A percentile compares a stretch with the other conserved stretches of the same genome.
Evolutionary conservation across 2,888 invertebrate genomes (phyloP).

Genomic region (Conops quadrifasciatus): DNA sequence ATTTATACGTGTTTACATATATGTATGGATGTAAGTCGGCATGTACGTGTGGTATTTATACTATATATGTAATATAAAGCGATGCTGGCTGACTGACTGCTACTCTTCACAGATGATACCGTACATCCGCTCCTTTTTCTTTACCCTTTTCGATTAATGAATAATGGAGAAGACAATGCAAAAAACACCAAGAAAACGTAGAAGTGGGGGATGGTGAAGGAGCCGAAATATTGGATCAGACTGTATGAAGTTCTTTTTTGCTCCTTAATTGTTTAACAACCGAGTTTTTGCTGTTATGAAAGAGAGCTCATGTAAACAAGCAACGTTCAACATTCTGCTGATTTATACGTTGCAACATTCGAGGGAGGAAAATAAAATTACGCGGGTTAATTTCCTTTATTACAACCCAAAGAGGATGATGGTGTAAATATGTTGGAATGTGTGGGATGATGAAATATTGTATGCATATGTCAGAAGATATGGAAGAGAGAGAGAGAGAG

Average conservation of each 20-base stretch:
- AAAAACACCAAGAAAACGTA: too few relatives aligned
- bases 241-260: conserved; percentile 53
- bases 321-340: conserved; percentile 60
- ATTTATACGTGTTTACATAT: conserved; percentile 55
- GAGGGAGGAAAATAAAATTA: conserved; percentile 58
- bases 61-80: conserved; percentile 48
- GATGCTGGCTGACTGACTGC: background rate
- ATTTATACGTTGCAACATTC: conserved; percentile 51
- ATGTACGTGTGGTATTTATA: too few relatives aligned
- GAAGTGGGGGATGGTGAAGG: background rate
- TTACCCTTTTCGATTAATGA: conserved; percentile 14
- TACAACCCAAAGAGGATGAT: conserved; percentile 2
- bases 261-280: conserved; percentile 62
- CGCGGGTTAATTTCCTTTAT: conserved; percentile 53
- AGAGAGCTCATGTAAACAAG: conserved; percentile 54
- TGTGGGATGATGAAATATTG: background rate
- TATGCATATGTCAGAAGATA: background rate
- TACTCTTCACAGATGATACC: background rate
- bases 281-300: conserved; percentile 49
- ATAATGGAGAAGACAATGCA: too few relatives aligned
- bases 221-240: conserved; percentile 42
- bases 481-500: too few relatives aligned
- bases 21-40: too few relatives aligned
- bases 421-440: conserved; percentile 26
- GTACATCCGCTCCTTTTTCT: conserved; percentile 22